A percentile compares a stretch with the other conserved stretches of the same genome.
Evolutionary conservation across 2,113 vertebrate species (phyloP).

Genomic region (Solea senegalensis): DNA sequence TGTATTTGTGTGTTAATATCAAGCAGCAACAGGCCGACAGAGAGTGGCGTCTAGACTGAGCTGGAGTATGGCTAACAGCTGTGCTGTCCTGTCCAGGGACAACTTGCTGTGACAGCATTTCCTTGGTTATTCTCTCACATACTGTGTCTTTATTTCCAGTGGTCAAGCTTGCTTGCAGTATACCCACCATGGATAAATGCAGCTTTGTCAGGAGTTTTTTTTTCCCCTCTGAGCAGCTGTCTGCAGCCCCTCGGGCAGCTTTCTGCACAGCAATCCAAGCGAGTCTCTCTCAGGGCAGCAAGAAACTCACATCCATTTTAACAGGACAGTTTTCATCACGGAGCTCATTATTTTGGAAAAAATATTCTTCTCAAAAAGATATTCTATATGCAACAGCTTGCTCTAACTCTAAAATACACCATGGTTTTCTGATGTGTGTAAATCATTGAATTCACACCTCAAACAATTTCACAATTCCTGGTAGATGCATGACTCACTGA

Average conservation of each 20-base stretch:
- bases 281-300: slow-evolving; percentile 57
- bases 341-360: slow-evolving; percentile 22
- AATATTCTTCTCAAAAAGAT: not conserved
- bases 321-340: slow-evolving; percentile 55
- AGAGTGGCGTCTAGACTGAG: slow-evolving; percentile 12
- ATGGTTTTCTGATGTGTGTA: slow-evolving; percentile 45
- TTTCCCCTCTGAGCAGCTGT: slow-evolving; percentile 71
- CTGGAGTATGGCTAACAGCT: slow-evolving; percentile 61
- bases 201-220: slow-evolving; percentile 73
- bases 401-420: slow-evolving; percentile 46
- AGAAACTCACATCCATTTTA: slow-evolving; percentile 31
- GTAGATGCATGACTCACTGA: slow-evolving; percentile 55
- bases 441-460: slow-evolving; percentile 36
- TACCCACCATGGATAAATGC: slow-evolving; percentile 75
- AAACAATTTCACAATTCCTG: slow-evolving; percentile 66
- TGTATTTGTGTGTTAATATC: slow-evolving; percentile 1
- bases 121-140: slow-evolving; percentile 70
- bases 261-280: slow-evolving; percentile 51
- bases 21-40: not conserved
- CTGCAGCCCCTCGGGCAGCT: slow-evolving; percentile 59
- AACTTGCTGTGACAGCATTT: slow-evolving; percentile 70
- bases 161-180: slow-evolving; percentile 63
- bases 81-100: slow-evolving; percentile 61
- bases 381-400: not conserved
- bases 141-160: slow-evolving; percentile 79